Evolutionary conservation across 1,140 invertebrate species (phyloP).

Genomic region (Drosophila punjabiensis): DNA sequence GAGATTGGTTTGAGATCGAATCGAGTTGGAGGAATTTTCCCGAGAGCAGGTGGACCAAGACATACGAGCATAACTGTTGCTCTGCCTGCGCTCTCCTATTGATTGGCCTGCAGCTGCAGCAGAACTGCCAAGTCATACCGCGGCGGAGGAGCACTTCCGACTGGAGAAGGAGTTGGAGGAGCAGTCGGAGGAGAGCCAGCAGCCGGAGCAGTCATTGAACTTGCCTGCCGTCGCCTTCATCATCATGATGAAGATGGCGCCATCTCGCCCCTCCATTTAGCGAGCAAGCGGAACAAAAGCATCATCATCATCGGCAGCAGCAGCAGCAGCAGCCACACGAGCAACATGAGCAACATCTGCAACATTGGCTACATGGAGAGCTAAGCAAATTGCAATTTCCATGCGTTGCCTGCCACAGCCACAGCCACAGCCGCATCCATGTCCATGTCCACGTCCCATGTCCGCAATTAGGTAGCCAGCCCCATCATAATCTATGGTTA

Average conservation of each 20-base stretch:
- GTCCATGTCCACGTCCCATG: slow-evolving; percentile 24
- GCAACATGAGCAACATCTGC: slow-evolving; percentile 5
- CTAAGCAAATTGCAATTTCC: slow-evolving; percentile 58
- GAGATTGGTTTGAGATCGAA: neutral
- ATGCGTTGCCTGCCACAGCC: slow-evolving; percentile 44
- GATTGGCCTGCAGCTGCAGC: slow-evolving; percentile 46
- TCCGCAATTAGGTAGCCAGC: slow-evolving; percentile 52
- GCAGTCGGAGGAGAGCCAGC: neutral
- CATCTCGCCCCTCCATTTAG: slow-evolving; percentile 42
- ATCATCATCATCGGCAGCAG: slow-evolving; percentile 21
- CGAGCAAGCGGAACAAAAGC: slow-evolving; percentile 54
- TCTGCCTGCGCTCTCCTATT: slow-evolving; percentile 43
- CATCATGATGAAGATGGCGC: slow-evolving; percentile 48
- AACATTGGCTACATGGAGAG: slow-evolving; percentile 32
- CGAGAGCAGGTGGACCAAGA: slow-evolving; percentile 29
- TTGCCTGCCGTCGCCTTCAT: slow-evolving; percentile 19
- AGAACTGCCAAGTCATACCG: slow-evolving; percentile 44
- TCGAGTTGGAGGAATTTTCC: neutral
- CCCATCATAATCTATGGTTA: slow-evolving; percentile 62
- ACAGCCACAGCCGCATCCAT: slow-evolving; percentile 3
- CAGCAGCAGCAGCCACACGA: slow-evolving; percentile 6
- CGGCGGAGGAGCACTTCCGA: slow-evolving; percentile 45
- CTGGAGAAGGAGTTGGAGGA: slow-evolving; percentile 7
- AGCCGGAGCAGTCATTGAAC: slow-evolving; percentile 44
- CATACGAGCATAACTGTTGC: slow-evolving; percentile 19